Percentiles rank a stretch among this genome's conserved stretches.
phyloP scores from a whole-genome alignment of 2,797 vertebrate genomes.

The Macroramphosus scolopax region DNA sequence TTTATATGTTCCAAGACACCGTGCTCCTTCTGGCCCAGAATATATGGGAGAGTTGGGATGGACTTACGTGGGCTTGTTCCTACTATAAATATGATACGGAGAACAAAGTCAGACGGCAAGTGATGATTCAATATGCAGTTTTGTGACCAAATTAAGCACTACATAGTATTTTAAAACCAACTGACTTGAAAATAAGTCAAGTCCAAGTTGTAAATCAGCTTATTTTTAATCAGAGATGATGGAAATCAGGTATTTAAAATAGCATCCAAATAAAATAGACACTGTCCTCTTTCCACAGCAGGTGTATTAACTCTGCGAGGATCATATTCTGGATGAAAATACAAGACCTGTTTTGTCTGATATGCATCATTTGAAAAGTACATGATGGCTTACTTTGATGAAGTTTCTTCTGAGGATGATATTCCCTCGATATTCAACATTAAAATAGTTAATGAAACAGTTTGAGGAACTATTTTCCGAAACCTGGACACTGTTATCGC shows the following conservation, averaged over 20 bases:
- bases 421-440: conserved; percentile 86
- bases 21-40: conserved; percentile 32
- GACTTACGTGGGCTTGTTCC: conserved; percentile 35
- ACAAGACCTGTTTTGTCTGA: conserved; percentile 82
- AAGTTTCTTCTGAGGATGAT: conserved; percentile 79
- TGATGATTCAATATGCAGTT: background rate
- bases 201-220: background rate
- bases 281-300: conserved; percentile 39
- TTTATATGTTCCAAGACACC: accelerated
- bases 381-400: conserved; percentile 88
- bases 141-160: background rate
- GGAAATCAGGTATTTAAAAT: background rate
- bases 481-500: conserved; percentile 87
- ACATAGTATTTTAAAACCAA: background rate
- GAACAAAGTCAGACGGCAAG: conserved; percentile 49
- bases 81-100: conserved; percentile 58
- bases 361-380: conserved; percentile 87
- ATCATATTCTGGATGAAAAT: conserved; percentile 59
- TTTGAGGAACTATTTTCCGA: conserved; percentile 92
- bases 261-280: background rate
- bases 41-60: conserved; percentile 13
- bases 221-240: conserved; percentile 3
- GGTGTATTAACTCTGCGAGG: conserved; percentile 24
- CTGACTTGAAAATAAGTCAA: too few species aligned
- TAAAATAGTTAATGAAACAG: conserved; percentile 85